phyloP scores from a whole-genome alignment of 2,113 vertebrate species.

The Rana temporaria region DNA sequence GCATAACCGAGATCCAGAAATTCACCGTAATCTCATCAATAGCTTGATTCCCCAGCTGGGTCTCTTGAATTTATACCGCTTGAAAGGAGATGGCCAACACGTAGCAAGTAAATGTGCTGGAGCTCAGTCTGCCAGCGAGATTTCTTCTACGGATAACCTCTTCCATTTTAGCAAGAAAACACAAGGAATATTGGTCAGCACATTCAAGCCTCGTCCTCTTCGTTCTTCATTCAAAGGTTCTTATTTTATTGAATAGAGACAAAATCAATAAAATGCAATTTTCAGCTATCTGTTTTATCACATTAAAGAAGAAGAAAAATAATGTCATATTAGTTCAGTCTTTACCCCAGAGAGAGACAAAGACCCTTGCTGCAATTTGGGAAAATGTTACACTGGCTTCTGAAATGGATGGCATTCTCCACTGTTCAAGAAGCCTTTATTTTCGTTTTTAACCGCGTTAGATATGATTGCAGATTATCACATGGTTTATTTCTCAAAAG shows the following conservation, averaged over 20 bases:
- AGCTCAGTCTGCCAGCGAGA: slow-evolving; percentile 52
- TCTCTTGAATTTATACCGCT: slow-evolving; percentile 63
- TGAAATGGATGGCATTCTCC: slow-evolving; percentile 3
- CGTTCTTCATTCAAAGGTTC: slow-evolving; percentile 48
- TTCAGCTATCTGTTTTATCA: slow-evolving; percentile 57
- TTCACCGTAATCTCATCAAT: slow-evolving; percentile 67
- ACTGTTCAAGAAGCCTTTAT: background rate
- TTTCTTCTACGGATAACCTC: slow-evolving; percentile 57
- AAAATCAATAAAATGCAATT: slow-evolving; percentile 59
- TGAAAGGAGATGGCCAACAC: slow-evolving; percentile 58
- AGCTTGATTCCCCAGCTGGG: slow-evolving; percentile 69
- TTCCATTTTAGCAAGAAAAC: slow-evolving; percentile 40
- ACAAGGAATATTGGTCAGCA: slow-evolving; percentile 54
- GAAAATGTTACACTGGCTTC: slow-evolving; percentile 18
- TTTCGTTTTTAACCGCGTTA: background rate
- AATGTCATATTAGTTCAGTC: slow-evolving; percentile 54
- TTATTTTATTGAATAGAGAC: slow-evolving; percentile 55
- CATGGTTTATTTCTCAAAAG: too few relatives aligned
- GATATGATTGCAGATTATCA: too few relatives aligned
- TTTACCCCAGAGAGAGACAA: slow-evolving; percentile 48
- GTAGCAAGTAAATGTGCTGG: slow-evolving; percentile 55
- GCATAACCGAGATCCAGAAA: slow-evolving; percentile 69
- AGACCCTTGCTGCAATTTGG: slow-evolving; percentile 31
- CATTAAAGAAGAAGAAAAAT: slow-evolving; percentile 51
- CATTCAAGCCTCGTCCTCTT: slow-evolving; percentile 40